phyloP scores from a whole-genome alignment of 2,797 vertebrate species.

The Girardinus metallicus region DNA sequence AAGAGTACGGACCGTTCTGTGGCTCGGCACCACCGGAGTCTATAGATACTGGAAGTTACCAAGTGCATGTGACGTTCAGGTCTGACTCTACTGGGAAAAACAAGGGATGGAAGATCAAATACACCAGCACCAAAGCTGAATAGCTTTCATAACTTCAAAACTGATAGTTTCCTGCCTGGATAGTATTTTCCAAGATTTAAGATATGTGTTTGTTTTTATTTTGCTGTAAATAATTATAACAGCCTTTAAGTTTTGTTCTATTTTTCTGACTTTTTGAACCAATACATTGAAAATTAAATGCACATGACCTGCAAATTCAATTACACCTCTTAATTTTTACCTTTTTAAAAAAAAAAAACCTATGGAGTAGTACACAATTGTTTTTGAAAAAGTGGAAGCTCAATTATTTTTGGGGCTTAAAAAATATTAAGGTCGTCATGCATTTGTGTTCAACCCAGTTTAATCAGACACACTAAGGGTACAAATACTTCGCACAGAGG shows the following conservation, averaged over 20 bases:
- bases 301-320: background rate
- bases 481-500: too few species aligned
- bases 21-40: conserved; percentile 74
- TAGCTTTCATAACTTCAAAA: conserved; percentile 3
- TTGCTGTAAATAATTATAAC: background rate
- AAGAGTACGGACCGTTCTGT: conserved; percentile 83
- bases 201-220: background rate
- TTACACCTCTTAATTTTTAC: background rate
- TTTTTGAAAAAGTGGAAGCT: background rate
- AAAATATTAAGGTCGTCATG: background rate
- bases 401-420: background rate
- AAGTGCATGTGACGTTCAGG: conserved; percentile 75
- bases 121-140: conserved; percentile 63
- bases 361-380: background rate
- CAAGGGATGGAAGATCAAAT: conserved; percentile 86
- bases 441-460: background rate
- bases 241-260: background rate
- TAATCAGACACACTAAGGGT: background rate
- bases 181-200: background rate
- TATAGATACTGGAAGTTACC: conserved; percentile 81
- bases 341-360: too few species aligned
- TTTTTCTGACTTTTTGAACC: background rate
- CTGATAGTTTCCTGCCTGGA: background rate
- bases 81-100: conserved; percentile 82
- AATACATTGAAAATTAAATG: background rate